Conservation (phyloP, 1,140 invertebrate species). For the Idris sp. region DNA sequence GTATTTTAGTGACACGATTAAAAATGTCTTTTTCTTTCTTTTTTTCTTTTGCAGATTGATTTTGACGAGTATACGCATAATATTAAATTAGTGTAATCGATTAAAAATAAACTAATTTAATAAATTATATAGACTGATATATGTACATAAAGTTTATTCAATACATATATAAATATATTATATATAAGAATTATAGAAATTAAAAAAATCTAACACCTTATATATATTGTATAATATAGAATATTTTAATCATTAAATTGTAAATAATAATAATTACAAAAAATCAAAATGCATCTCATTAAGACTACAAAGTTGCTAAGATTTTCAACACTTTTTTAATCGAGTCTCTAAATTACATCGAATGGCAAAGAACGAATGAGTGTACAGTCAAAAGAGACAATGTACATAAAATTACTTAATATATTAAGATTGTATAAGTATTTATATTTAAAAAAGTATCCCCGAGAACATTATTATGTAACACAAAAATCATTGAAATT, state of each 20-base stretch:
- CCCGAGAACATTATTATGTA: neutral
- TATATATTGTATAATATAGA: conserved; percentile 30
- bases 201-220: conserved; percentile 4
- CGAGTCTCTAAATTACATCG: conserved; percentile 25
- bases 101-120: neutral
- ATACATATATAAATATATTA: conserved; percentile 13
- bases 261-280: conserved; percentile 24
- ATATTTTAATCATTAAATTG: conserved; percentile 17
- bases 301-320: too few relatives aligned
- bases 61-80: conserved; percentile 19
- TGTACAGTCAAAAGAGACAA: conserved; percentile 32
- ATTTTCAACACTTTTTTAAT: too few relatives aligned
- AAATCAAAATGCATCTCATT: conserved; percentile 8
- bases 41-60: neutral
- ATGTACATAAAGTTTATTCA: conserved; percentile 10
- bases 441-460: conserved; percentile 30
- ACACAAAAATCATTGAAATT: neutral
- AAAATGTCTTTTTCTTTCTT: conserved; percentile 5
- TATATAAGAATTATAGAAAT: conserved; percentile 5
- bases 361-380: conserved; percentile 2
- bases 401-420: conserved; percentile 51
- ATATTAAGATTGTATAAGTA: conserved; percentile 43
- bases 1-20: conserved; percentile 22
- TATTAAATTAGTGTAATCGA: conserved; percentile 4
- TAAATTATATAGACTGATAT: conserved; percentile 2